Base-by-base conservation (phyloP, 2,797 vertebrate species). In the Lepilemur ruficaudatus region DNA sequence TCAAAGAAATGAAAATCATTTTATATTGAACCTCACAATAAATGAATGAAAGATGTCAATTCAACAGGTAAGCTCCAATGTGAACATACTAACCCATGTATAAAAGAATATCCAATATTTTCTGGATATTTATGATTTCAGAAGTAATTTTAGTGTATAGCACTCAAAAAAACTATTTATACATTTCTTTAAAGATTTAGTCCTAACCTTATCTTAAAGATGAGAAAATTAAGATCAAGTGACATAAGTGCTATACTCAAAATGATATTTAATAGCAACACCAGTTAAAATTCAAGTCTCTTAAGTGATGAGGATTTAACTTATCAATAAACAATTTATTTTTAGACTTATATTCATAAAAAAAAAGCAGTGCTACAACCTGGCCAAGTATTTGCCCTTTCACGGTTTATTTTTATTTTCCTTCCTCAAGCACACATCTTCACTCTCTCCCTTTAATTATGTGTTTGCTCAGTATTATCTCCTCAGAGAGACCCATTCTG, bases 1-100 rank as follows among this genome's bases (percentile, higher is more conserved):
- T 89, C 80, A 81, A 91, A 89, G 80, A 86, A 81, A 92, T 18
- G 61, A 59, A 95, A 94, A 89, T 81, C n/a, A 91, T 69, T 95
- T 87, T 93, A 76, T 48, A 86, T 12, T 73, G 23, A 85, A 70
- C 22, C 7, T 88, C 32, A 92, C 8, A 57, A 69, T 63, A 17
- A 89, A 85, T 30, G 59, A 81, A 67, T 25, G 4, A 93, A 85
- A 75, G 46, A 94, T 10, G 20, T n/a, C 52, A 86, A 22, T 50
- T 83, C 43, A 94, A 78, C 17, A 81, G 28, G 14, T 30, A 88
- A 81, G 41, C 17, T 75, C 67, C 46, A 69, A 28, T 52, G 23
- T 46, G 59, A 76, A 43, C 32, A 80, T 30, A 38, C 20, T 76
- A 95, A 75, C 7, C 9, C 12, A 65, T 20, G 7, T 55, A 55